A percentile compares a stretch with the other conserved stretches of the same genome.
phyloP scores from a whole-genome alignment of 2,888 invertebrate genomes.

The Silvanus unidentatus region DNA sequence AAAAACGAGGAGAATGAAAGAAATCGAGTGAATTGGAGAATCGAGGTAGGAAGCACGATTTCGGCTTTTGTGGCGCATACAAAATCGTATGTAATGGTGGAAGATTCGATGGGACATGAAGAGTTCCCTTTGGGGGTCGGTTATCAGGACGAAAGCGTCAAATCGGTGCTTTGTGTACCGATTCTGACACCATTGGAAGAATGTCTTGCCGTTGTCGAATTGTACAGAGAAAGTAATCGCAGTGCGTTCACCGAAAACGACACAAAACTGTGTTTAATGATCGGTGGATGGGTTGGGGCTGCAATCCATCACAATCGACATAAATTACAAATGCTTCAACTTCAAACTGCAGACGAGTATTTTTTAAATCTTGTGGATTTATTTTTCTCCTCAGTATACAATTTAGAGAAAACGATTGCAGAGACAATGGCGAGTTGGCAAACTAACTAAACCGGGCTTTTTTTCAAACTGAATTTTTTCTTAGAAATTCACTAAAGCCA shows the following conservation, averaged over 20 bases:
- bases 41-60: slow-evolving; percentile 51
- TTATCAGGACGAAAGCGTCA: slow-evolving; percentile 48
- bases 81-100: slow-evolving; percentile 52
- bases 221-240: slow-evolving; percentile 47
- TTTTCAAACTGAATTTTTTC: slow-evolving; percentile 12
- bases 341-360: slow-evolving; percentile 44
- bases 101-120: slow-evolving; percentile 52
- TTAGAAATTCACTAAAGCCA: slow-evolving; percentile 54
- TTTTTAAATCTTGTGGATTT: slow-evolving; percentile 42
- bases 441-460: not conserved
- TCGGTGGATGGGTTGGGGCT: slow-evolving; percentile 46
- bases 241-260: slow-evolving; percentile 36
- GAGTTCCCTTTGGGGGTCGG: slow-evolving; percentile 55
- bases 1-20: slow-evolving; percentile 47
- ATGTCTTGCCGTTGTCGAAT: slow-evolving; percentile 55
- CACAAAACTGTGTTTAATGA: slow-evolving; percentile 39
- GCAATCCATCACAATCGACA: slow-evolving; percentile 45
- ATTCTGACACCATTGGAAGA: slow-evolving; percentile 54
- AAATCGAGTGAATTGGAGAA: slow-evolving; percentile 55
- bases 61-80: slow-evolving; percentile 55
- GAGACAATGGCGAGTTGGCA: slow-evolving; percentile 56
- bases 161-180: slow-evolving; percentile 56
- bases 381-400: slow-evolving; percentile 53
- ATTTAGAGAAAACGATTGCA: slow-evolving; percentile 54
- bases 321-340: slow-evolving; percentile 39